Evolutionary conservation across 2,797 vertebrate species (phyloP).

Genomic region (Momotus momota): DNA sequence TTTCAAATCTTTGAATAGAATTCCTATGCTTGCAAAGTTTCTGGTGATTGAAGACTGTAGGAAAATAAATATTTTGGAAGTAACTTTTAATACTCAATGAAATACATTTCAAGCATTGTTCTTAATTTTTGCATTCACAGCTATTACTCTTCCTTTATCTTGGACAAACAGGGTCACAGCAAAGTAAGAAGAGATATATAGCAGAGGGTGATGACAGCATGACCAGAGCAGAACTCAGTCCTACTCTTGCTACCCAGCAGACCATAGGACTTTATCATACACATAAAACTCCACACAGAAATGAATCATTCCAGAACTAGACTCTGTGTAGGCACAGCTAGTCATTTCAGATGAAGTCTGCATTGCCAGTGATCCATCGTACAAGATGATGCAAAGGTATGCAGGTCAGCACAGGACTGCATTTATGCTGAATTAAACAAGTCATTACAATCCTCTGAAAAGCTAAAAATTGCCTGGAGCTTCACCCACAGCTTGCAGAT

Average conservation of each 20-base stretch:
- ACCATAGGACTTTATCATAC: not conserved
- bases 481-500: not conserved
- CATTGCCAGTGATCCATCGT: not conserved
- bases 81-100: not conserved
- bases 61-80: not conserved
- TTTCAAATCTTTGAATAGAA: rapidly evolving
- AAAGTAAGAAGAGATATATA: not conserved
- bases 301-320: not conserved
- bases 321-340: not conserved
- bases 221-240: not conserved
- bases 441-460: not conserved
- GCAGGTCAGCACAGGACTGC: not conserved
- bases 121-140: not conserved
- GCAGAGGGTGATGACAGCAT: not conserved
- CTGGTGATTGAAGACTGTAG: not conserved
- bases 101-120: not conserved
- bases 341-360: not conserved
- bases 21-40: not conserved
- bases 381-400: not conserved
- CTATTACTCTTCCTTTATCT: not conserved
- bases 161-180: not conserved
- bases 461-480: not conserved
- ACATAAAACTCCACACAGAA: not conserved
- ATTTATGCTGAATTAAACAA: not conserved
- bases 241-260: not conserved